phyloP scores from a whole-genome alignment of 2,888 invertebrate species.

The Pandemis heparana region DNA sequence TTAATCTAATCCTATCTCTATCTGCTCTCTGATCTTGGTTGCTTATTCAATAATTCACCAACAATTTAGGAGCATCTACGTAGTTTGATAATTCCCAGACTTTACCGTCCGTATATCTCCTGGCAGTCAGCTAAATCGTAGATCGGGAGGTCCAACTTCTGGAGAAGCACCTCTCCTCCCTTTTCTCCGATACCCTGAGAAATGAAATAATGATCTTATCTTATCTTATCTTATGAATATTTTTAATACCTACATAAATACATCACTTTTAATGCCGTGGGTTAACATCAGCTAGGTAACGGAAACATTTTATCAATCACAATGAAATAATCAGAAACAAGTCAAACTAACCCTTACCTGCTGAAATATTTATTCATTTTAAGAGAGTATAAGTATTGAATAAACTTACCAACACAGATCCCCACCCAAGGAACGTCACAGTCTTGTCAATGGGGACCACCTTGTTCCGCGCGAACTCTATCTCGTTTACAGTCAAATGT shows the following conservation, averaged over 20 bases:
- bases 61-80: too few relatives aligned
- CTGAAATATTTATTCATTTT: not conserved
- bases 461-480: conserved; percentile 57
- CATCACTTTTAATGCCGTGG: too few relatives aligned
- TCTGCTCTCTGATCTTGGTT: too few relatives aligned
- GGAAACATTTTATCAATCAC: too few relatives aligned
- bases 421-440: conserved; percentile 75
- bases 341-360: not conserved
- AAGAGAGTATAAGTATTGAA: too few relatives aligned
- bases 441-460: conserved; percentile 64
- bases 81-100: not conserved
- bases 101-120: conserved; percentile 71
- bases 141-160: conserved; percentile 69
- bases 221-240: too few relatives aligned
- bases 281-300: too few relatives aligned
- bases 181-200: conserved; percentile 62
- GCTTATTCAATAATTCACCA: too few relatives aligned
- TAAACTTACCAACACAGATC: conserved; percentile 73
- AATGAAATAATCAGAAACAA: too few relatives aligned
- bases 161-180: conserved; percentile 70
- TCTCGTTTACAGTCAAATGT: conserved; percentile 48
- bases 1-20: too few relatives aligned
- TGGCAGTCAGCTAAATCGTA: conserved; percentile 76
- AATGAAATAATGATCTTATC: too few relatives aligned
- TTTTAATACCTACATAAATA: too few relatives aligned